Evolutionary conservation across 1,140 invertebrate genomes (phyloP).

Genomic region (Dolichoris vasculosae): DNA sequence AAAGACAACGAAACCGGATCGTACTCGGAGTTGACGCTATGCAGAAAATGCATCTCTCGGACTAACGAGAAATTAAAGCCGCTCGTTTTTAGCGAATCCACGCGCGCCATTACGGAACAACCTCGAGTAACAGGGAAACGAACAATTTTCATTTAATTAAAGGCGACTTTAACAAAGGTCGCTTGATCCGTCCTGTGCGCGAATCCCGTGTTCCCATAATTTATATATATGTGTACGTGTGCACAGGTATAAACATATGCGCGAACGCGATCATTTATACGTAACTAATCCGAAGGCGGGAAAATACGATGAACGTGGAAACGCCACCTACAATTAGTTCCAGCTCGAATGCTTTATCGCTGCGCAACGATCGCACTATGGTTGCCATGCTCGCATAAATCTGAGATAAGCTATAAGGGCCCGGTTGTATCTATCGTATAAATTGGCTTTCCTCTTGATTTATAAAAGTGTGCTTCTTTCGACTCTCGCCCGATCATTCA

Average conservation of each 20-base stretch:
- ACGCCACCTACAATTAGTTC: slow-evolving; percentile 35
- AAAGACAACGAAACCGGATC: not conserved
- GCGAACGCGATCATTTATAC: not conserved
- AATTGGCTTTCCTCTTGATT: not conserved
- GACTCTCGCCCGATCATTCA: not conserved
- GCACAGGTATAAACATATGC: not conserved
- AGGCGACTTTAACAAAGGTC: slow-evolving; percentile 14
- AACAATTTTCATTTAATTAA: slow-evolving; percentile 49
- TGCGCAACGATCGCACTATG: not conserved
- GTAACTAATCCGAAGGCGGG: not conserved
- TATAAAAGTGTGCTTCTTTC: not conserved
- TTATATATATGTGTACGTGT: not conserved
- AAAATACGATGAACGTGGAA: slow-evolving; percentile 35
- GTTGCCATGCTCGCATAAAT: not conserved
- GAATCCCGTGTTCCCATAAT: not conserved
- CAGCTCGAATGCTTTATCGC: not conserved
- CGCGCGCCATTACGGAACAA: slow-evolving; percentile 5
- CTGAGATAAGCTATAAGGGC: not conserved
- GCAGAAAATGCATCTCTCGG: not conserved
- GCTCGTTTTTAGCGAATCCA: not conserved
- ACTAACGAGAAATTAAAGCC: slow-evolving; percentile 20
- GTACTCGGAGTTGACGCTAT: not conserved
- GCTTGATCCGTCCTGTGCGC: too few relatives aligned
- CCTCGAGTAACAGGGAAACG: not conserved
- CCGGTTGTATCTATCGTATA: not conserved